phyloP scores from a whole-genome alignment of 2,888 invertebrate species.

The Temnothorax rugatulus region DNA sequence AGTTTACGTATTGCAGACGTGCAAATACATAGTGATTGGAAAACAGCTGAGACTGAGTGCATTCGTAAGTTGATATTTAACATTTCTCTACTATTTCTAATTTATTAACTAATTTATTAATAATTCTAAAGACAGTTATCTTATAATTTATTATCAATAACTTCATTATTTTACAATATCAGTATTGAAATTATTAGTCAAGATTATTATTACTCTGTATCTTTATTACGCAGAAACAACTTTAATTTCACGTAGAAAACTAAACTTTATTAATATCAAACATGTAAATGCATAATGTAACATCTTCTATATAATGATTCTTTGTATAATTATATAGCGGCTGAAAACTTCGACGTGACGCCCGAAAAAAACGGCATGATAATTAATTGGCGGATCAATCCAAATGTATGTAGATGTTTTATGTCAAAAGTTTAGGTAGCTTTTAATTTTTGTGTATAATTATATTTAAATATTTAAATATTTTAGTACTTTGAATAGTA shows the following conservation, averaged over 20 bases:
- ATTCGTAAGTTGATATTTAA: constrained; percentile 59
- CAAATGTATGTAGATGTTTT: not conserved
- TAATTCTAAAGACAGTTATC: not conserved
- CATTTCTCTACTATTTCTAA: not conserved
- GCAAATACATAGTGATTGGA: constrained; percentile 36
- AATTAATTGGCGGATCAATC: not conserved
- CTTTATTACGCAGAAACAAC: not conserved
- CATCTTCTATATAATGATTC: too few relatives aligned
- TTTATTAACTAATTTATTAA: not conserved
- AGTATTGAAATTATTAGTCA: not conserved
- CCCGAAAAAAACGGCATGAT: constrained; percentile 60
- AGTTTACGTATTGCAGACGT: too few relatives aligned
- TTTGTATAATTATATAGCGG: constrained; percentile 33
- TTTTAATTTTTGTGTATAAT: not conserved
- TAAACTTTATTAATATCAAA: too few relatives aligned
- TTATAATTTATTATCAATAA: not conserved
- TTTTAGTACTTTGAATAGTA: not conserved
- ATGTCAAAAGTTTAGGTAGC: too few relatives aligned
- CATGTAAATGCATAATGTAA: too few relatives aligned
- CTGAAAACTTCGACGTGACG: constrained; percentile 40
- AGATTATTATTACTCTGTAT: not conserved
- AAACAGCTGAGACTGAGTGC: constrained; percentile 65
- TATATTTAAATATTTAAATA: not conserved
- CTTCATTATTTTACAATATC: not conserved
- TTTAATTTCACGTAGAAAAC: not conserved